Conservation (phyloP, 2,888 invertebrate genomes). For the Dyspetes luteomarginatus region DNA sequence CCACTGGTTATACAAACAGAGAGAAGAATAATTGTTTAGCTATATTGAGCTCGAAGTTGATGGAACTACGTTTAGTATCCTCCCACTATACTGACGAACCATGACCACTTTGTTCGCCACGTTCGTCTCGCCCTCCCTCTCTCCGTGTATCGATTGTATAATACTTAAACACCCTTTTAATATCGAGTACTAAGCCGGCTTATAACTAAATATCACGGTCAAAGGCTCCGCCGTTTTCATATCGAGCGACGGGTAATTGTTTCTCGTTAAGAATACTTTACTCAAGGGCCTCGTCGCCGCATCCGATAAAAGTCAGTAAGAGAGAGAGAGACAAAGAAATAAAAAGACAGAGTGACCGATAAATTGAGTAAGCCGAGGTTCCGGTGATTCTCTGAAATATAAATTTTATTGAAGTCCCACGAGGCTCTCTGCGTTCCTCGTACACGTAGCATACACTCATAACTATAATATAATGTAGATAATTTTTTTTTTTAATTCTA, state of each 20-base stretch:
- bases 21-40: slow-evolving; percentile 36
- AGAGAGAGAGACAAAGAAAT: background rate
- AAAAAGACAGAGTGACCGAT: background rate
- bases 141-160: background rate
- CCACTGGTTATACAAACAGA: slow-evolving; percentile 4
- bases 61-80: slow-evolving; percentile 23
- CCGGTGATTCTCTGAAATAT: slow-evolving; percentile 62
- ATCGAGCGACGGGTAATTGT: slow-evolving; percentile 29
- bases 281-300: slow-evolving; percentile 8
- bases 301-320: background rate
- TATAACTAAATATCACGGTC: background rate
- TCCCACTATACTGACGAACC: slow-evolving; percentile 31
- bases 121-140: slow-evolving; percentile 9
- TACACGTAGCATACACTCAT: slow-evolving; percentile 41
- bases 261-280: slow-evolving; percentile 37
- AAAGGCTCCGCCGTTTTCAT: slow-evolving; percentile 10
- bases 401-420: slow-evolving; percentile 62
- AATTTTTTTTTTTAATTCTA: slow-evolving; percentile 21
- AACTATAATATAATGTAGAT: background rate
- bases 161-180: background rate
- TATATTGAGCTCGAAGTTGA: slow-evolving; percentile 43
- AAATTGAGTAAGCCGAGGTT: slow-evolving; percentile 18
- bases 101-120: slow-evolving; percentile 41
- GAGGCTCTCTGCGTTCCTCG: slow-evolving; percentile 37
- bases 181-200: slow-evolving; percentile 3